Evolutionary conservation across 2,888 invertebrate genomes (phyloP).

Genomic region (Drosophila fulvimacula): DNA sequence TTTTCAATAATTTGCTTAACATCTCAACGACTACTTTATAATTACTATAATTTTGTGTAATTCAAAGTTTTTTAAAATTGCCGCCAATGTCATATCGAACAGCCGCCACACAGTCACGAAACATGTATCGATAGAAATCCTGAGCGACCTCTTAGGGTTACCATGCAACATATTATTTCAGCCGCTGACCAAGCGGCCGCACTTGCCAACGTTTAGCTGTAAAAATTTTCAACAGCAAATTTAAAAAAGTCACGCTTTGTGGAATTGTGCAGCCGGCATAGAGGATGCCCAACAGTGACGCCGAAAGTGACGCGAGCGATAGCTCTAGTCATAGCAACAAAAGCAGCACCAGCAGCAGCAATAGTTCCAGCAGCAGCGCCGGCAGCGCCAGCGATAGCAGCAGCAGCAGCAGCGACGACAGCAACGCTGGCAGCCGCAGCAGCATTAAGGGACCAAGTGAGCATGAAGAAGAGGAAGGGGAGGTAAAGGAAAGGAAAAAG

Average conservation of each 20-base stretch:
- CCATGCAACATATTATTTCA: slow-evolving; percentile 6
- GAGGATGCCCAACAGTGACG: slow-evolving; percentile 72
- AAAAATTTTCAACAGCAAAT: slow-evolving; percentile 52
- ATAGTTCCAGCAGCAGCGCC: slow-evolving; percentile 48
- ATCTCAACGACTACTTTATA: neutral
- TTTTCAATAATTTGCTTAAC: neutral
- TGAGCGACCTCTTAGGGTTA: slow-evolving; percentile 30
- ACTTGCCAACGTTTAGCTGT: slow-evolving; percentile 65
- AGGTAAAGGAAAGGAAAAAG: slow-evolving; percentile 15
- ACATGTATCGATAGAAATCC: slow-evolving; percentile 1
- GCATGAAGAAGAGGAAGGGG: slow-evolving; percentile 35
- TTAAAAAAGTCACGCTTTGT: slow-evolving; percentile 11
- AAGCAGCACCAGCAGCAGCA: slow-evolving; percentile 50
- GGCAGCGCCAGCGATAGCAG: slow-evolving; percentile 39
- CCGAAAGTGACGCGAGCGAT: slow-evolving; percentile 67
- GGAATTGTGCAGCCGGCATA: slow-evolving; percentile 5
- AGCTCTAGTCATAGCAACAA: slow-evolving; percentile 55
- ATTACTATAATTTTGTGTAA: neutral
- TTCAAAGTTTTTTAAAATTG: neutral
- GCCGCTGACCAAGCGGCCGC: slow-evolving; percentile 55
- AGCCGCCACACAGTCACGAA: neutral
- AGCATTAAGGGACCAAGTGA: slow-evolving; percentile 30
- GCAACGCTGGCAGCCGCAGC: slow-evolving; percentile 35
- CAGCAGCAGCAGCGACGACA: slow-evolving; percentile 19
- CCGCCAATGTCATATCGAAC: slow-evolving; percentile 14